Evolutionary conservation across 2,888 invertebrate species (phyloP), one percentile per base, ranked within the genome.

Genomic region (Hyles lineata): DNA sequence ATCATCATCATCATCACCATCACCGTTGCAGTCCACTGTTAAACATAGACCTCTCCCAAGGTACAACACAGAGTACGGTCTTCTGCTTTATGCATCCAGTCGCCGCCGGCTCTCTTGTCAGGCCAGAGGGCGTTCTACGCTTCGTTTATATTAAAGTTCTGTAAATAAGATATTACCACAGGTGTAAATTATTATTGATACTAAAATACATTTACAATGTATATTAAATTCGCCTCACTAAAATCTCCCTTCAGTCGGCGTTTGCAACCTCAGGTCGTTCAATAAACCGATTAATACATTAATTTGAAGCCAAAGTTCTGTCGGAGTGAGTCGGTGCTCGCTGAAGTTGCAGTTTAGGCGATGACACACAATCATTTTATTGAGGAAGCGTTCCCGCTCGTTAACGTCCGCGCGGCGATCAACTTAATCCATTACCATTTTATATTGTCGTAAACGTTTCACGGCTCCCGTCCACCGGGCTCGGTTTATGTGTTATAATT

Each of bases 341-440:
- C 35, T 35, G 52, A 23, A 43, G 43, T 2, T 29, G 58, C 58
- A 63, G 72, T 58, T 72, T 55, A 81, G 77, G 78, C 80, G 82
- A 85, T 83, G 86, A 86, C 86, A 88, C 86, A 84, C 86, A 86
- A 91, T 92, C 86, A 90, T 91, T 93, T 93, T 93, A 94, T 93
- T 91, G 93, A 92, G 94, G 93, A 93, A 93, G 92, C 90, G 85
- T 85, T 85, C 83, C 90, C 83, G 89, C 88, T 82, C 86, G 90
- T 91, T 92, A 91, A 89, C 83, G 85, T 78, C 85, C 87, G 85
- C 88, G 87, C 83, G 87, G 86, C 90, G 88, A 92, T 92, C 90
- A 89, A 90, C 86, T 90, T 91, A 89, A 92, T 91, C 90, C 92
- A 92, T 93, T 93, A 93, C 89, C 80, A 89, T 92, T 93, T 93